Percentiles rank a stretch among this genome's conserved stretches.
phyloP scores from a whole-genome alignment of 2,888 invertebrate species.

The Dexiosoma caninum region DNA sequence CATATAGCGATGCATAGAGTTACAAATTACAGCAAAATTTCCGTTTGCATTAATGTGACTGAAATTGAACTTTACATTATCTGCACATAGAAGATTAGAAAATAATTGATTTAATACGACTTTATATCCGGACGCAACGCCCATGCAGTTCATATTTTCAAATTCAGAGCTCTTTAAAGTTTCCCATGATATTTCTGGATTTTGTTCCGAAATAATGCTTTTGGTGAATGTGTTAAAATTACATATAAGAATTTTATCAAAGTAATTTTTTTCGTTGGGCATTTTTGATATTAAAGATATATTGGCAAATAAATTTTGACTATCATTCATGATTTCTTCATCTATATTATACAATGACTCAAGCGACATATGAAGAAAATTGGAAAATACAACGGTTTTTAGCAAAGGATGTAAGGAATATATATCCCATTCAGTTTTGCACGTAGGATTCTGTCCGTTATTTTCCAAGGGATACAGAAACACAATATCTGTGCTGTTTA shows the following conservation, averaged over 20 bases:
- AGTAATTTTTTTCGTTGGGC: conserved; percentile 38
- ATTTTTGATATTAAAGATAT: conserved; percentile 56
- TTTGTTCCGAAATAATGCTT: conserved; percentile 67
- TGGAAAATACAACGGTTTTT: conserved; percentile 66
- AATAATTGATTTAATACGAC: conserved; percentile 50
- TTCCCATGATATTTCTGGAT: conserved; percentile 66
- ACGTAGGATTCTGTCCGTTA: conserved; percentile 24
- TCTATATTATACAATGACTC: conserved; percentile 70
- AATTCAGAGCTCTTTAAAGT: conserved; percentile 30
- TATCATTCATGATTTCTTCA: conserved; percentile 49
- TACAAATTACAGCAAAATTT: conserved; percentile 69
- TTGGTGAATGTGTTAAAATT: conserved; percentile 65
- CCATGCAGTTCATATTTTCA: conserved; percentile 65
- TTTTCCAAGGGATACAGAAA: conserved; percentile 61
- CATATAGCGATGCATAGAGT: conserved; percentile 71
- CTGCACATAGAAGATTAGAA: conserved; percentile 63
- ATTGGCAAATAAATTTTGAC: conserved; percentile 42
- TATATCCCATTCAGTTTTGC: conserved; percentile 68
- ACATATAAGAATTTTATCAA: conserved; percentile 65
- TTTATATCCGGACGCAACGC: conserved; percentile 46
- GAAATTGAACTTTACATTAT: conserved; percentile 63
- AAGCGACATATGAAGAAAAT: conserved; percentile 68
- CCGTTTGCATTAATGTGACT: conserved; percentile 55
- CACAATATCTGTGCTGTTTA: conserved; percentile 2
- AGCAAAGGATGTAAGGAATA: conserved; percentile 71